Percentiles rank a stretch among this genome's conserved stretches.
phyloP scores from a whole-genome alignment of 1,140 invertebrate species.

The Cardiocondyla obscurior region DNA sequence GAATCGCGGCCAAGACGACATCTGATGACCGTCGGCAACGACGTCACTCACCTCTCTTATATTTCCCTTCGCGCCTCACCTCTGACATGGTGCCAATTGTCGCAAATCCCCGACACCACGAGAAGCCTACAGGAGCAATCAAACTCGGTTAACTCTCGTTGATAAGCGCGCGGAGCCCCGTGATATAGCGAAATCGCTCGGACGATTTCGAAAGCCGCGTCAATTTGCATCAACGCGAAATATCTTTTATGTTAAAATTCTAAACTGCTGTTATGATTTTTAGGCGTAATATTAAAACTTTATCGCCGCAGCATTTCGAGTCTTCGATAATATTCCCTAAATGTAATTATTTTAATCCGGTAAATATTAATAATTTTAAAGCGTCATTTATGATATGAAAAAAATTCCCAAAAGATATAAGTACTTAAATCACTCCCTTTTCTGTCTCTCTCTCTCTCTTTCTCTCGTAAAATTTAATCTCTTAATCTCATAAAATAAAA shows the following conservation, averaged over 20 bases:
- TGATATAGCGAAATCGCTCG: conserved; percentile 1
- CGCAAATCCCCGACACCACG: conserved; percentile 17
- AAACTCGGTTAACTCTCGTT: conserved; percentile 30
- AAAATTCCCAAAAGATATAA: not conserved
- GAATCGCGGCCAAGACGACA: conserved; percentile 47
- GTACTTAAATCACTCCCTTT: not conserved
- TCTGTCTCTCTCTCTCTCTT: not conserved
- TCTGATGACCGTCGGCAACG: conserved; percentile 49
- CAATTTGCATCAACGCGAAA: no score
- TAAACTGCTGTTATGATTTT: not conserved
- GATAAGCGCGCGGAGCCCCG: not conserved
- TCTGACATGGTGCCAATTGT: conserved; percentile 62
- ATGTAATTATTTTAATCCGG: conserved; percentile 5
- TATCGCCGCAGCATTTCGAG: not conserved
- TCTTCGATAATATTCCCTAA: not conserved
- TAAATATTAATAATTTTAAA: not conserved
- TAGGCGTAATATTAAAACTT: not conserved
- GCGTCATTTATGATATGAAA: no score
- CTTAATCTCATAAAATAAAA: conserved; percentile 10
- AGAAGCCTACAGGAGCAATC: conserved; percentile 37
- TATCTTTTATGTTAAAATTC: not conserved
- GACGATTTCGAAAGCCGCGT: not conserved
- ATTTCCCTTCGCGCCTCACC: conserved; percentile 30
- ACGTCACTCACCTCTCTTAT: conserved; percentile 49
- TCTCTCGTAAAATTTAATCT: conserved; percentile 2